phyloP scores from a whole-genome alignment of 1,140 invertebrate species.

The Magallana gigas region DNA sequence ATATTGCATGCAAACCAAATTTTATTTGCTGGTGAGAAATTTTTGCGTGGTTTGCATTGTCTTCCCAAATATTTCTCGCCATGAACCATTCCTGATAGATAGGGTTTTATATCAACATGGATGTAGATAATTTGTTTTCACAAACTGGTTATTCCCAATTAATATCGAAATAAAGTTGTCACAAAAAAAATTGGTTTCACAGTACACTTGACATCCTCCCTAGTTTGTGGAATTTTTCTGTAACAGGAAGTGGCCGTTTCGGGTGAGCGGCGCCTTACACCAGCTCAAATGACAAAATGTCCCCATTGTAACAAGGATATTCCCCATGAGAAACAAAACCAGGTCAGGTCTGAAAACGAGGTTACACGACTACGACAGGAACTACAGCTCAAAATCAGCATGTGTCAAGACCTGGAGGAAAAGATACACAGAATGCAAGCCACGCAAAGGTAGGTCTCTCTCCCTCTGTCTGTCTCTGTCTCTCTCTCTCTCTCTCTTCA shows the following conservation, averaged over 20 bases:
- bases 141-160: too few relatives aligned
- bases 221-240: not conserved
- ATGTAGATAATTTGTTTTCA: too few relatives aligned
- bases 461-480: not conserved
- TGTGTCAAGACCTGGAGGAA: conserved; percentile 29
- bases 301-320: conserved; percentile 33
- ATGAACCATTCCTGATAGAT: too few relatives aligned
- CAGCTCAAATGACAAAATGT: not conserved
- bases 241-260: not conserved
- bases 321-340: not conserved
- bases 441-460: not conserved
- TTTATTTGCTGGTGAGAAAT: not conserved
- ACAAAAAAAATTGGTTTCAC: too few relatives aligned
- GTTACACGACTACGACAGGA: conserved; percentile 9
- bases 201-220: too few relatives aligned
- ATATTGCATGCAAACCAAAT: not conserved
- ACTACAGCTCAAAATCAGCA: conserved; percentile 35
- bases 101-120: too few relatives aligned
- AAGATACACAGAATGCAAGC: not conserved
- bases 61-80: too few relatives aligned
- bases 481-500: not conserved
- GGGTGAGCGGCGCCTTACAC: not conserved
- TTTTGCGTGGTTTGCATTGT: too few relatives aligned
- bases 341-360: not conserved
- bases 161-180: too few relatives aligned